These are phyloP conservation scores for Sylvietta virens DNA, from an alignment of 2,113 vertebrate species.

Conservation along the genomic window DNA sequence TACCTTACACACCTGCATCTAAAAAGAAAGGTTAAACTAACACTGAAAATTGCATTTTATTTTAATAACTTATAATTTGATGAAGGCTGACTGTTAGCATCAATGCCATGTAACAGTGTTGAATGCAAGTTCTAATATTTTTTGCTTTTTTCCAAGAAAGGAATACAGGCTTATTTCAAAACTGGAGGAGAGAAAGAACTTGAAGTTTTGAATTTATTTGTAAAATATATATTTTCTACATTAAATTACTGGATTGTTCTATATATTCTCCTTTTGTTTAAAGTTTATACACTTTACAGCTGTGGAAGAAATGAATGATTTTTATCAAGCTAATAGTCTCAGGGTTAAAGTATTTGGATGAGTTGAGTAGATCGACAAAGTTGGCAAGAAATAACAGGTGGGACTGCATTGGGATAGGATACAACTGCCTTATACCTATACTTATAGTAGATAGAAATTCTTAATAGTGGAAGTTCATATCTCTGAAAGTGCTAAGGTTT, in stretches of 20 bases:
- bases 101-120: not conserved
- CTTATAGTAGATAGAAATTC: not conserved
- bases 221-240: not conserved
- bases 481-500: not conserved
- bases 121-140: not conserved
- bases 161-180: not conserved
- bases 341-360: not conserved
- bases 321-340: not conserved
- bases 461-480: not conserved
- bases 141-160: not conserved
- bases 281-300: not conserved
- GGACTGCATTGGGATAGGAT: not conserved
- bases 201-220: not conserved
- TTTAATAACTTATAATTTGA: not conserved
- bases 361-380: not conserved
- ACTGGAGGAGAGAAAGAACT: not conserved
- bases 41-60: not conserved
- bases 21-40: not conserved
- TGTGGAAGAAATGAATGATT: not conserved
- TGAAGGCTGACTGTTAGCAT: not conserved
- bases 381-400: not conserved
- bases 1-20: not conserved
- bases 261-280: not conserved
- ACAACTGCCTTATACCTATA: not conserved
- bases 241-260: not conserved